A percentile compares a stretch with the other conserved stretches of the same genome.
Evolutionary conservation across 2,797 vertebrate genomes (phyloP).

Genomic region (Onychomys arenicola): DNA sequence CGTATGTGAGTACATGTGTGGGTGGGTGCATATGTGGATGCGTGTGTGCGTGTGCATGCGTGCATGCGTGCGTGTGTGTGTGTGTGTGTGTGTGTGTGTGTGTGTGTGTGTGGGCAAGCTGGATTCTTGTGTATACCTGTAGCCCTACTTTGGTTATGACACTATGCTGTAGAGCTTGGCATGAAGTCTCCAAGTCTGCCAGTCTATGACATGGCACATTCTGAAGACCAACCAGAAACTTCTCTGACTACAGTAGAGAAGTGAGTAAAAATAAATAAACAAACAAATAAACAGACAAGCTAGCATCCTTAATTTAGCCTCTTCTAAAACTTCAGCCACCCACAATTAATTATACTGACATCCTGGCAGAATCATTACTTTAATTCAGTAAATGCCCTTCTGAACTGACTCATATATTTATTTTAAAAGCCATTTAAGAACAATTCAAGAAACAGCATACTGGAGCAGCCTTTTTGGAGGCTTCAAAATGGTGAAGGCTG

Average conservation of each 20-base stretch:
- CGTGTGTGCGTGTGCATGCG: not conserved
- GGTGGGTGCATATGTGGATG: no score
- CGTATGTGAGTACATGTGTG: not conserved
- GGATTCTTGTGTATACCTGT: not conserved
- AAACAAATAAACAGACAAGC: constrained; percentile 75
- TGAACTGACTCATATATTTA: constrained; percentile 83
- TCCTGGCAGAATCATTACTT: constrained; percentile 78
- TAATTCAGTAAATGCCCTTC: constrained; percentile 82
- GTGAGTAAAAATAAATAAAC: constrained; percentile 32
- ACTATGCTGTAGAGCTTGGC: constrained; percentile 55
- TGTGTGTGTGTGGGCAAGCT: not conserved
- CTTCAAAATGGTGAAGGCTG: constrained; percentile 64
- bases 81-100: not conserved
- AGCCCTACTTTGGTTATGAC: constrained; percentile 49
- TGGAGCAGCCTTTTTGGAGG: constrained; percentile 72
- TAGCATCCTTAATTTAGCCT: constrained; percentile 76
- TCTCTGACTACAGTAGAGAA: constrained; percentile 57
- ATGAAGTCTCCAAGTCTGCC: constrained; percentile 55
- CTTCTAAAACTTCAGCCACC: constrained; percentile 80
- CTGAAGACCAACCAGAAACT: constrained; percentile 69
- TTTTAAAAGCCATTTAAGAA: constrained; percentile 81
- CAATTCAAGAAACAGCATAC: constrained; percentile 66
- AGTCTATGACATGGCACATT: constrained; percentile 83
- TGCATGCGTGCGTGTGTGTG: not conserved
- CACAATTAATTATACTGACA: constrained; percentile 79